Conservation (phyloP, 30 jellyfish, hydroid and myxozoan genomes). For the Morbakka virulenta region DNA sequence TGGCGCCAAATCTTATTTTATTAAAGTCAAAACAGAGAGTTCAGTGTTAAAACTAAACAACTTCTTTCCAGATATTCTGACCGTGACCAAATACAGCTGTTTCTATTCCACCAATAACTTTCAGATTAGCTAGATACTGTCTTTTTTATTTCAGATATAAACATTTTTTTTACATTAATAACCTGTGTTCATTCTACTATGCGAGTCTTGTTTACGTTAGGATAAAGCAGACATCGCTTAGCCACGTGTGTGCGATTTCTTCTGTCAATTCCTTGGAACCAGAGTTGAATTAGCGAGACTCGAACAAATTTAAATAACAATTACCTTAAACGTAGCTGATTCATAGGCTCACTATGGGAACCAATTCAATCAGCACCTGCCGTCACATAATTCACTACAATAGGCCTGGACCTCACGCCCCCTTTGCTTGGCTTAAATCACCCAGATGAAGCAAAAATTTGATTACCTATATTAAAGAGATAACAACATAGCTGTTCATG, state of each 20-base stretch:
- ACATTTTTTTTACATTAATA: conserved; percentile 26
- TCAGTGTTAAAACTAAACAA: too few relatives aligned
- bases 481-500: too few relatives aligned
- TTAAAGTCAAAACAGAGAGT: too few relatives aligned
- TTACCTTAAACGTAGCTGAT: conserved; percentile 44
- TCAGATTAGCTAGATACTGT: conserved; percentile 60
- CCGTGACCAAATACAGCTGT: conserved; percentile 72
- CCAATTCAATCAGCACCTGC: conserved; percentile 87
- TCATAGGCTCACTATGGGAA: conserved; percentile 66
- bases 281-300: conserved; percentile 71
- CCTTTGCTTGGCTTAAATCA: conserved; percentile 17
- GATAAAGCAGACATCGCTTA: conserved; percentile 36
- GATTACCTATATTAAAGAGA: too few relatives aligned
- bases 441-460: neutral
- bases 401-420: conserved; percentile 71
- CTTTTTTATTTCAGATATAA: conserved; percentile 48
- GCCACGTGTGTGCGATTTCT: conserved; percentile 90
- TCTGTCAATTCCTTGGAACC: conserved; percentile 62
- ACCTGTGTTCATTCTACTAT: conserved; percentile 20
- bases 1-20: conserved; percentile 1
- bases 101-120: conserved; percentile 54
- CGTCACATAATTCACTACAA: conserved; percentile 53
- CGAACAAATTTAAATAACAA: conserved; percentile 67
- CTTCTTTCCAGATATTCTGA: neutral
- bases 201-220: conserved; percentile 63